A percentile compares a stretch with the other conserved stretches of the same genome.
phyloP scores from a whole-genome alignment of 2,113 vertebrate species.

The Pollimyrus isidori region DNA sequence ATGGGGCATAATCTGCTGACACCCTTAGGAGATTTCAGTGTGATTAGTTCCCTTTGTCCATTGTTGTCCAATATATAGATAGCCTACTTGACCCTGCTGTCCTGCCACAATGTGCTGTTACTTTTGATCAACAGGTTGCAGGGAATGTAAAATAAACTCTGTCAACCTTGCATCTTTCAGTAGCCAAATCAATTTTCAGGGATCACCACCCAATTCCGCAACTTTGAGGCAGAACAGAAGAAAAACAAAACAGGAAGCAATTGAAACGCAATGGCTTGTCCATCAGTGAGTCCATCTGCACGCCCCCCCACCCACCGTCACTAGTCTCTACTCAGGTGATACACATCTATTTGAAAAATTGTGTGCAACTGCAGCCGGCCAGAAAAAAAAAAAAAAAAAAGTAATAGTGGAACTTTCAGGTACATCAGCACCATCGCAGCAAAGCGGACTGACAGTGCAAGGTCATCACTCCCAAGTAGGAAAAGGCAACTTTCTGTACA shows the following conservation, averaged over 20 bases:
- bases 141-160: background rate
- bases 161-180: background rate
- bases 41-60: background rate
- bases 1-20: background rate
- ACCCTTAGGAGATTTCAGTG: background rate
- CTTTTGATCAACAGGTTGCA: background rate
- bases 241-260: background rate
- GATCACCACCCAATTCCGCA: background rate
- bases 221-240: background rate
- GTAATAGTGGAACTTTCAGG: background rate
- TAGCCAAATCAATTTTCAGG: background rate
- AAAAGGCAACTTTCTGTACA: background rate
- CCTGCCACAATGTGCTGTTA: background rate
- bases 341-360: background rate
- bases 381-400: background rate
- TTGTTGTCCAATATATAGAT: background rate
- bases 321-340: background rate
- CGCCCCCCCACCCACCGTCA: background rate
- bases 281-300: background rate
- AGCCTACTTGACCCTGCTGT: background rate
- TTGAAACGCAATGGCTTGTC: background rate
- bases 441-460: background rate
- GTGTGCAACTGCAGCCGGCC: background rate
- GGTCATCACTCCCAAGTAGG: background rate
- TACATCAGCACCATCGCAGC: background rate